Conservation (phyloP, 53 echinoderm and acorn worm species). For the Luidia sarsii region DNA sequence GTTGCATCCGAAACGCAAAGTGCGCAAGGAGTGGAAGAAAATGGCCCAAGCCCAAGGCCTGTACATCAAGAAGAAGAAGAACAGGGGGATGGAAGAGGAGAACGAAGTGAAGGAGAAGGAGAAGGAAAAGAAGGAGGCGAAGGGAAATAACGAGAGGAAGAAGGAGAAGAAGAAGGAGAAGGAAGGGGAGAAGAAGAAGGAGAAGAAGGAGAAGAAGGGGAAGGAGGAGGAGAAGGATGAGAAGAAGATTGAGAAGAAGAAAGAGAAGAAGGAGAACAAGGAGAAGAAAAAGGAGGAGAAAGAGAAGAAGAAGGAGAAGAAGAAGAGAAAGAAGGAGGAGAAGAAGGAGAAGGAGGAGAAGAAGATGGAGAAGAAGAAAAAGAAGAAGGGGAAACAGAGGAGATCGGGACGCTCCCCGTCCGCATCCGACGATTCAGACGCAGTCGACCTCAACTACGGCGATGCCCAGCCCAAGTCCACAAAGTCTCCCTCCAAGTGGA, state of each 20-base stretch:
- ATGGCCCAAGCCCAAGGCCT: not conserved
- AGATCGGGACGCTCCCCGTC: not conserved
- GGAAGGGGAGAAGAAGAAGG: not conserved
- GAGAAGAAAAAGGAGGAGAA: not conserved
- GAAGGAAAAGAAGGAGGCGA: not conserved
- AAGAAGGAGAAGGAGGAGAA: not conserved
- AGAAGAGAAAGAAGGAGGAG: not conserved
- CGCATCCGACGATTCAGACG: too few relatives aligned
- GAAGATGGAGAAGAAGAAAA: not conserved
- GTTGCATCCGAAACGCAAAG: conserved; percentile 4
- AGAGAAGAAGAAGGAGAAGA: not conserved
- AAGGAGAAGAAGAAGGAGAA: not conserved
- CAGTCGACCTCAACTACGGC: not conserved
- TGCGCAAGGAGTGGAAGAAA: not conserved
- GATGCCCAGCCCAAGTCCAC: too few relatives aligned
- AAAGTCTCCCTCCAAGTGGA: too few relatives aligned
- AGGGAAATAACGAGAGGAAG: not conserved
- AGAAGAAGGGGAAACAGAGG: not conserved
- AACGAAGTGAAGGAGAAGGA: not conserved
- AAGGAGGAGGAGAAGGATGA: not conserved
- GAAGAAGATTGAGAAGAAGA: not conserved
- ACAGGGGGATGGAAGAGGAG: not conserved
- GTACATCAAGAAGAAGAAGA: conserved; percentile 1
- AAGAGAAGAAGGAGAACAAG: not conserved
- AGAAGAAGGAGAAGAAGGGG: not conserved